Evolutionary conservation across 2,113 vertebrate species (phyloP).

Genomic region (Ailurus styani): DNA sequence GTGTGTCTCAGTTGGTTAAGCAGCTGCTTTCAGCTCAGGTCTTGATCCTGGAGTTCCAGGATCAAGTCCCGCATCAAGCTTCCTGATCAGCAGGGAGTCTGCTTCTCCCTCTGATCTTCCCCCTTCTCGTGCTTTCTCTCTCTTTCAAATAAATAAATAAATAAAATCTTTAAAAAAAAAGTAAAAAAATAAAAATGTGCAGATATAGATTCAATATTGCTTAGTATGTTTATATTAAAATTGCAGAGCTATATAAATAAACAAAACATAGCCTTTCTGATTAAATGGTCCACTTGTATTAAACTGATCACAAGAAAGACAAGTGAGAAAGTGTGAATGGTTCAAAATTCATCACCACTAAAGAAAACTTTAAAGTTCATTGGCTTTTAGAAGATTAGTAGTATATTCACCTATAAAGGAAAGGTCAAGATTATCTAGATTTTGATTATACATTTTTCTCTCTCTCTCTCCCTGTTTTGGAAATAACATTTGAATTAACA

Average conservation of each 20-base stretch:
- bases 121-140: not conserved
- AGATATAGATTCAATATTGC: not conserved
- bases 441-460: not conserved
- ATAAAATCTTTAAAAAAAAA: slow-evolving; percentile 45
- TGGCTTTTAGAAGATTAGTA: slow-evolving; percentile 5
- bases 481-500: not conserved
- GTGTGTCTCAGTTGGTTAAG: too few relatives aligned
- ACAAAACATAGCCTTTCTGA: not conserved
- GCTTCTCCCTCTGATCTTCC: too few relatives aligned
- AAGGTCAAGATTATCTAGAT: not conserved
- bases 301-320: not conserved
- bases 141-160: not conserved
- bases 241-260: not conserved
- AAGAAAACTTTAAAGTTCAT: not conserved
- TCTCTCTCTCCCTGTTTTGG: not conserved
- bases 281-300: not conserved
- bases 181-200: not conserved
- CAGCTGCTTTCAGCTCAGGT: too few relatives aligned
- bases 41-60: too few relatives aligned
- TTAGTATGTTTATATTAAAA: slow-evolving; percentile 20
- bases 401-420: not conserved
- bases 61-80: too few relatives aligned
- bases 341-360: not conserved
- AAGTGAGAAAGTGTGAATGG: not conserved
- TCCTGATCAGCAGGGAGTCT: too few relatives aligned